These are phyloP conservation scores for Malacoctenus gilli DNA, from an alignment of 2,797 vertebrate genomes.

Conservation along the genomic window DNA sequence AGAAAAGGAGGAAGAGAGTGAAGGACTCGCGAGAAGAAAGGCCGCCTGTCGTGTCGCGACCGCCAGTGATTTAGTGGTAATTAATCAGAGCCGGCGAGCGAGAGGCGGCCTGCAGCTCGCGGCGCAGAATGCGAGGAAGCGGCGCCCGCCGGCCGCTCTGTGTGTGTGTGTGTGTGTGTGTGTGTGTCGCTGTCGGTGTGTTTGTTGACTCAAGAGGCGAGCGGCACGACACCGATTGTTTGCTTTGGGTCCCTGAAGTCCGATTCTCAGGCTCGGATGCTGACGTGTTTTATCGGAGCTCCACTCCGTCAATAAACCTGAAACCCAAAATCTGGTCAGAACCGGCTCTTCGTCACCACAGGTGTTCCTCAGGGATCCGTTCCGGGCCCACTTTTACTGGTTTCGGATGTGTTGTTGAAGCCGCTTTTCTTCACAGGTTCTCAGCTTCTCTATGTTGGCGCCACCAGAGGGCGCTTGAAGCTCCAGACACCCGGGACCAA, in stretches of 20 bases:
- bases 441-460: no score
- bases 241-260: conserved; percentile 38
- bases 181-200: conserved; percentile 22
- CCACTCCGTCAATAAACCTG: no score
- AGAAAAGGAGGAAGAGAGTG: conserved; percentile 67
- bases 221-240: conserved; percentile 34
- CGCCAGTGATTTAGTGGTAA: conserved; percentile 45
- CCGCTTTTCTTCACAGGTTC: no score
- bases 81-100: conserved; percentile 36
- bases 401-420: no score
- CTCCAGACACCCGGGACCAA: no score
- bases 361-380: no score
- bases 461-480: no score
- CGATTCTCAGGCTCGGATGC: conserved; percentile 42
- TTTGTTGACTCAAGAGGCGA: conserved; percentile 46
- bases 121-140: conserved; percentile 42
- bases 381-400: no score
- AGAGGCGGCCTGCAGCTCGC: conserved; percentile 33
- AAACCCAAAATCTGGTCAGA: no score
- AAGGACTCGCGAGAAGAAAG: conserved; percentile 34
- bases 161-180: conserved; percentile 25
- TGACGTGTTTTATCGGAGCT: neutral
- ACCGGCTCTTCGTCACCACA: no score
- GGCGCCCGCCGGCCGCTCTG: conserved; percentile 39
- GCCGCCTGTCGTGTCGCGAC: conserved; percentile 26